Base-by-base conservation (phyloP, 2,113 vertebrate species). In the Delphinapterus leucas region DNA sequence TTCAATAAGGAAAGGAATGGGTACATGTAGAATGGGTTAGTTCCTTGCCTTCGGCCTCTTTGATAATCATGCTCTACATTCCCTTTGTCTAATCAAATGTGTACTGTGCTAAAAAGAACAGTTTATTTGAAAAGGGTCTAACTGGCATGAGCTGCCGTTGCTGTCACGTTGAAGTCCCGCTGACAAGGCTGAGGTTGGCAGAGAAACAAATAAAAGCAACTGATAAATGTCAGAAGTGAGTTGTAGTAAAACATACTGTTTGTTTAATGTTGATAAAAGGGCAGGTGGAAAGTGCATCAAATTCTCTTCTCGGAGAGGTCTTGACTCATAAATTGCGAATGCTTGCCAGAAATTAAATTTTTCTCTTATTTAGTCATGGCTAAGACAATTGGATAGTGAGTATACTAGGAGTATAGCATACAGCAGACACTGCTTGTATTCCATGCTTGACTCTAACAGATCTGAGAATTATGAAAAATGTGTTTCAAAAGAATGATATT, bases 211-310 rank as follows among this genome's bases (percentile, higher is more conserved):
- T 90, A 97, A 96, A 98, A 92, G 90, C 93, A 98, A 97, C 93
- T 96, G 96, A 98, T 97, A 98, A 98, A 97, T 97, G 86, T 97
- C 96, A 97, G 91, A 95, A 98, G 63, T 93, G 83, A 95, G 73
- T 95, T 93, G 95, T 93, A 87, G 73, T 96, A 96, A 97, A 98
- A 94, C 86, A 97, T 83, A 81, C 61, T 93, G 88, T 95, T 97
- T 90, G 68, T 94, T 97, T 97, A 98, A 96, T 97, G 70, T 96
- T 95, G 89, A 95, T 95, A 92, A 96, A 97, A 96, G 73, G 91
- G 79, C 91, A 95, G 83, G 91, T 94, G 20, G 82, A 95, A 93
- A 96, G 95, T 93, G 95, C 31, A 95, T 83, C 68, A 92, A 55
- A 95, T 96, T 87, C 58, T 94, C 85, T 97, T 97, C 80, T 93